phyloP scores from a whole-genome alignment of 2,113 vertebrate genomes.

The Neolamprologus caudopunctatus region DNA sequence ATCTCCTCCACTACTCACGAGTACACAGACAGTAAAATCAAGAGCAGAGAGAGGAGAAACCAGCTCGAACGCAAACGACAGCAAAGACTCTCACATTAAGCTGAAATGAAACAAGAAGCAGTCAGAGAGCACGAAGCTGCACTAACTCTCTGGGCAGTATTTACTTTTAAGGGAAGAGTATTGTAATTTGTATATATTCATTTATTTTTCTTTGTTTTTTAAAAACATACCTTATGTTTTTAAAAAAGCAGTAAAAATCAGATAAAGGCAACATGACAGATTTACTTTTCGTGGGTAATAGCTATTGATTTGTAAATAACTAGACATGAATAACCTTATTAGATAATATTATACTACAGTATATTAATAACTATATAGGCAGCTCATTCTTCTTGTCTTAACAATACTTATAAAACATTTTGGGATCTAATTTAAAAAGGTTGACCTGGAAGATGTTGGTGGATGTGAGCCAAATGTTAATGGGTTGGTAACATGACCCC shows the following conservation, averaged over 20 bases:
- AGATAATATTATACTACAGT: background rate
- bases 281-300: background rate
- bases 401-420: background rate
- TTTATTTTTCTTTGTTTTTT: background rate
- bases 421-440: background rate
- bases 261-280: background rate
- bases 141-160: background rate
- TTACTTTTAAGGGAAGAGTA: background rate
- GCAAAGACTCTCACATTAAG: background rate
- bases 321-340: background rate
- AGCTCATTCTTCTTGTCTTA: background rate
- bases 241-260: background rate
- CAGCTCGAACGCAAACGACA: background rate
- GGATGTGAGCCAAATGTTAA: background rate
- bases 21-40: background rate
- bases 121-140: background rate
- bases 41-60: background rate
- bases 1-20: background rate
- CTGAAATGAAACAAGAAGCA: background rate
- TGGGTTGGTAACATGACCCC: background rate
- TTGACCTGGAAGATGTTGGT: background rate
- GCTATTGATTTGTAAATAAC: rapidly evolving
- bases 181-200: background rate
- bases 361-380: background rate
- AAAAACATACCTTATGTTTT: background rate